Base-by-base conservation (phyloP, 2,888 invertebrate genomes). In the Yponomeuta cagnagella region DNA sequence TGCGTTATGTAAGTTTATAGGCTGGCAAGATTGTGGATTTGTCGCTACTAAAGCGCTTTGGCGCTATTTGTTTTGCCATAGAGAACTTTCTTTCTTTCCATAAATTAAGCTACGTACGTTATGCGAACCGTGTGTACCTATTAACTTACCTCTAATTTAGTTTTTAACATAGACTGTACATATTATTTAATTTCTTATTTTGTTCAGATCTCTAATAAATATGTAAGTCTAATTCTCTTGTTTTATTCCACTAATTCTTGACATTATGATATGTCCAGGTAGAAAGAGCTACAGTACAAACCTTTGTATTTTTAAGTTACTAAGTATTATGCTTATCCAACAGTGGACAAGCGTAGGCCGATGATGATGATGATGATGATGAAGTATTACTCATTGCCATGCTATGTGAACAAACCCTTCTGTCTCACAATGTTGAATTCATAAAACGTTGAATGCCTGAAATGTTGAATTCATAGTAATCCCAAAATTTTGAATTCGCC, bases 201-300 rank as follows among this genome's bases (percentile, higher is more conserved):
- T 92, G 92, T 93, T 93, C 92, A 93, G 93, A 93, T 93, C 93
- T 93, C 93, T 93, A 93, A 93, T 93, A 93, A 92, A 93, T 89
- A 90, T 90, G 89, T 92, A 92, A 92, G 92, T 92, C 90, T 91
- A 91, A 78, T 78, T 63, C n/a, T 33, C 30, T 68, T 52, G 37
- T 67, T 67, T 37, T 1, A 67, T 43, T 67, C 30, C 64, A 3
- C 5, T 43, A 43, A 43, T 8, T 43, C 9, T 33, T 33, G 33
- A 33, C 33, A 23, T 23, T 23, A 23, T 23, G 23, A 23, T 33
- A 33, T 2, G 33, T 33, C 33, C 5, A 33, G 33, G 33, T 33
- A 33, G 33, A 33, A 5, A 33, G 33, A 4, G 2, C 33, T 5
- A 5, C 5, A 4, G 33, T 33, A 33, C 33, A 33, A 33, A 33